A percentile compares a stretch with the other conserved stretches of the same genome.
Evolutionary conservation across 2,113 vertebrate species (phyloP).

Genomic region (Athene noctua): DNA sequence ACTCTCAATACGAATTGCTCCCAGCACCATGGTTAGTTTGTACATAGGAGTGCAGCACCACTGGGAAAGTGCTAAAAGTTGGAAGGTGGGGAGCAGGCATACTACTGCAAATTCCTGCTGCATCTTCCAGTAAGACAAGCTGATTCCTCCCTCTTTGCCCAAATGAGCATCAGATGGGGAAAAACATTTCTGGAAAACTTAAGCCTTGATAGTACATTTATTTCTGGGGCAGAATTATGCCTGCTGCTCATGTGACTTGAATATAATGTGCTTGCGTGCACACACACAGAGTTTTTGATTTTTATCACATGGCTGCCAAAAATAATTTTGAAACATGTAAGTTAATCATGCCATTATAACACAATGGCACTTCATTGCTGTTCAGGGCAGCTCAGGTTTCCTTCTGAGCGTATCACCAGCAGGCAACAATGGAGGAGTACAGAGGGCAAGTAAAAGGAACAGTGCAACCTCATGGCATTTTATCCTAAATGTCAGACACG

Average conservation of each 20-base stretch:
- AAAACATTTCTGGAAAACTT: not conserved
- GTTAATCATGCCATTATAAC: not conserved
- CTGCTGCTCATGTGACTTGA: not conserved
- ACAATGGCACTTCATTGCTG: not conserved
- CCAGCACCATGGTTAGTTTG: not conserved
- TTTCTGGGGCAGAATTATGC: not conserved
- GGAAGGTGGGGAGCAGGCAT: fast-evolving
- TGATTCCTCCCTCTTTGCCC: not conserved
- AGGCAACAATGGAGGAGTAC: not conserved
- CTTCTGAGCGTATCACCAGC: not conserved
- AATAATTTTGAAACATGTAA: not conserved
- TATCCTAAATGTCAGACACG: not conserved
- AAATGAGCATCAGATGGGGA: not conserved
- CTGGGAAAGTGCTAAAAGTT: not conserved
- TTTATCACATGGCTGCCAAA: slow-evolving; percentile 24
- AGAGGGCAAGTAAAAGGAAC: not conserved
- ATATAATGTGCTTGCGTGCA: not conserved
- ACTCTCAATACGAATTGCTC: not conserved
- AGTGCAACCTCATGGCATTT: not conserved
- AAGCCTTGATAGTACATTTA: not conserved
- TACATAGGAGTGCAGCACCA: not conserved
- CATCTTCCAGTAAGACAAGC: not conserved
- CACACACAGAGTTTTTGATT: not conserved
- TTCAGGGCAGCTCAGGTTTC: not conserved
- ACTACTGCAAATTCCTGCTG: not conserved